These are phyloP conservation scores for Lycaena phlaeas DNA, from an alignment of 2,888 invertebrate species.

Conservation along the genomic window DNA sequence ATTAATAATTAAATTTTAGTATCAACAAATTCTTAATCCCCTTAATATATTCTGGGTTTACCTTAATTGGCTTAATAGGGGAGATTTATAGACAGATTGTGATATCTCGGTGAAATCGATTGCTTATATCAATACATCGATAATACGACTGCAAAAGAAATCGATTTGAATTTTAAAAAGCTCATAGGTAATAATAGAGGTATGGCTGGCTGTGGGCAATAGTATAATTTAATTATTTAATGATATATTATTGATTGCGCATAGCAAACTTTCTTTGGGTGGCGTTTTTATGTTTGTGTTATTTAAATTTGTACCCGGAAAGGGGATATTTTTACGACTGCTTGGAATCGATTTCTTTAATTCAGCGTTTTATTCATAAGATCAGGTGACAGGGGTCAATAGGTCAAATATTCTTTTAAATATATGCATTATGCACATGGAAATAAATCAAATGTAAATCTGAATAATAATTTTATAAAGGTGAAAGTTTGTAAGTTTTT, in stretches of 20 bases:
- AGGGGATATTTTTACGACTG: no score
- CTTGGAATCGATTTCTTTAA: no score
- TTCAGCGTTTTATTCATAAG: no score
- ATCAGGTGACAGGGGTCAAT: no score
- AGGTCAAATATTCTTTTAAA: no score
- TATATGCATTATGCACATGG: no score
- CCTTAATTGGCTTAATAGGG: constrained; percentile 3
- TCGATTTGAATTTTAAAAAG: not conserved
- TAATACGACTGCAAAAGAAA: constrained; percentile 4
- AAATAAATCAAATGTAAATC: no score
- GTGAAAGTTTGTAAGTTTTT: no score
- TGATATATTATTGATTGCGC: constrained; percentile 1
- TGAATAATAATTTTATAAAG: no score
- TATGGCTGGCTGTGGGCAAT: not conserved
- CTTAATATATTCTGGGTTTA: not conserved
- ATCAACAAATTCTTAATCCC: not conserved
- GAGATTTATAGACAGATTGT: not conserved
- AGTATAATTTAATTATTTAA: not conserved
- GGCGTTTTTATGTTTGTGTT: no score
- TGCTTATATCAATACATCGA: constrained; percentile 3
- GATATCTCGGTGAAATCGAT: constrained; percentile 4
- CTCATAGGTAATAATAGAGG: not conserved
- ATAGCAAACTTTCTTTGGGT: no score
- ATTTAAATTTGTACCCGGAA: no score
- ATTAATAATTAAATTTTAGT: not conserved